phyloP scores from a whole-genome alignment of 1,140 invertebrate species.

The Drosophila pallidifrons region DNA sequence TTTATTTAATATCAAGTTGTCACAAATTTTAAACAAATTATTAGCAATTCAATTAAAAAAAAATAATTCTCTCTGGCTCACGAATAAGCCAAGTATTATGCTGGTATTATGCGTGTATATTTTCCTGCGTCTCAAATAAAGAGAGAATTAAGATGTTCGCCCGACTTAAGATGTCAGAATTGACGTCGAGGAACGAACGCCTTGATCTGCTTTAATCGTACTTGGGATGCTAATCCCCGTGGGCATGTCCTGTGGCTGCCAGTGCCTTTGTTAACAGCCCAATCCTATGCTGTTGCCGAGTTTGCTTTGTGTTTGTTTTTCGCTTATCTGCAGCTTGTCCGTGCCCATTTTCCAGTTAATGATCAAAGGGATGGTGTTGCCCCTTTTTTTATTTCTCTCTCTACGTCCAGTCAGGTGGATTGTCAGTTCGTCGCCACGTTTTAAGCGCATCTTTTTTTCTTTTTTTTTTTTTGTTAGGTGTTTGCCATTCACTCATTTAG shows the following conservation, averaged over 20 bases:
- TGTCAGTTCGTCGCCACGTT: background rate
- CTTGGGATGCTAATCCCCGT: constrained; percentile 47
- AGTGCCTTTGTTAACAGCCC: constrained; percentile 58
- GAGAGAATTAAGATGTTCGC: constrained; percentile 6
- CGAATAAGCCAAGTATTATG: constrained; percentile 2
- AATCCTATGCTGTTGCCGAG: constrained; percentile 10
- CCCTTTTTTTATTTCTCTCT: constrained; percentile 36
- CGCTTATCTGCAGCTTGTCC: constrained; percentile 59
- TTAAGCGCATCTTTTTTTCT: background rate
- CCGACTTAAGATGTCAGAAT: constrained; percentile 36
- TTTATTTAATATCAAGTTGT: background rate
- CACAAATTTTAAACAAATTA: background rate
- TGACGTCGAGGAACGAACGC: constrained; percentile 44
- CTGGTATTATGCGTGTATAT: background rate
- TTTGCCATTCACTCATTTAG: constrained; percentile 34
- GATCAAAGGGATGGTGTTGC: constrained; percentile 63
- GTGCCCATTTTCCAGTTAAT: constrained; percentile 67
- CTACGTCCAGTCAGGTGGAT: background rate
- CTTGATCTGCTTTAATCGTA: constrained; percentile 50
- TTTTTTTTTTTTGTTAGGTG: constrained; percentile 7
- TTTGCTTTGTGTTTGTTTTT: constrained; percentile 36
- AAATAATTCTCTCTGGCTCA: background rate
- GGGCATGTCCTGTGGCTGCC: constrained; percentile 20
- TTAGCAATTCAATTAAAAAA: background rate
- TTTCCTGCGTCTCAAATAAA: background rate